Evolutionary conservation across 1,140 invertebrate genomes (phyloP), one percentile per base, ranked within the genome.

Genomic region (Micrasema minimum): DNA sequence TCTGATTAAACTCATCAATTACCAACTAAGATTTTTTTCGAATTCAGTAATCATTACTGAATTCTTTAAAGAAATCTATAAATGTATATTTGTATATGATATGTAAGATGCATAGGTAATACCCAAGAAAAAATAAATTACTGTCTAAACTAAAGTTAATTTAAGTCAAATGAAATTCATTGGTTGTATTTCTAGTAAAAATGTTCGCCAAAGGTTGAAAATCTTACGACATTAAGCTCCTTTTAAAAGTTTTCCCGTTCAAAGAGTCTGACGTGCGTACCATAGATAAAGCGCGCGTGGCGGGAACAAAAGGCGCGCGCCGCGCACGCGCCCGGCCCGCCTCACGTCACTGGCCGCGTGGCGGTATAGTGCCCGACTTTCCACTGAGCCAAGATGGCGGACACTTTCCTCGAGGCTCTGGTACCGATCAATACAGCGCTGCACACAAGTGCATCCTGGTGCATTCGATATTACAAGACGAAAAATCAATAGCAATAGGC

Each of bases 341-440:
- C 48, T 38, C 45, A 37, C 64, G 45, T 43, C 38, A 61, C 26
- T 38, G 23, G 65, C 48, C 65, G 50, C 65, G 65, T 67, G 48
- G 22, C 65, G 65, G 37, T 31, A 53, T 67, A 67, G 48, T 67
- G 65, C 31, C 65, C 65, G 48, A 51, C 14, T 67, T 67, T 67
- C 23, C 46, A 66, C 50, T 41, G 31, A 43, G n/a, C 26, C 65
- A 67, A 67, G 48, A 67, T 67, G 65, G 65, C 46, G 50, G 37
- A 59, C 59, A 18, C 22, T 64, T 64, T 64, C 59, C 20, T n/a
- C 1, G 12, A 20, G 22, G 37, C 45, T 64, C 23, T 64, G n/a
- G 22, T 1, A 35, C 10, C 35, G 59, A 64, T 64, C 59, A 46
- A 64, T 64, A 64, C 43, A 26, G 50, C 50, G 26, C 50, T 53